Evolutionary conservation across 92 coral and sea anemone species (phyloP), one percentile per base, ranked within the genome.

Genomic region (Umimayanthus kanabou): DNA sequence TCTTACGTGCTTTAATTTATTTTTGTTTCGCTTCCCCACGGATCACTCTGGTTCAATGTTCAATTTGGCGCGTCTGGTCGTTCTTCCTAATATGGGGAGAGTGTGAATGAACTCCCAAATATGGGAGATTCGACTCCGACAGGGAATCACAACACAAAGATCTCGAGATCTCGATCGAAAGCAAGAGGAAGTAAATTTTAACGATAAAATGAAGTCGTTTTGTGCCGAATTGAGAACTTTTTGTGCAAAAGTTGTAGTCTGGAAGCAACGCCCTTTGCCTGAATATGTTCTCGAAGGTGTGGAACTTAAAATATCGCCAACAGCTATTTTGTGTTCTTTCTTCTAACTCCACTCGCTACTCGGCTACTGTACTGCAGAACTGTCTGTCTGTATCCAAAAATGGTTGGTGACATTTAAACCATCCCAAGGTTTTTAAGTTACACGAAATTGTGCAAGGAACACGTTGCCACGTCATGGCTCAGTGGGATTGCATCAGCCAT

Each of bases 11-110:
- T 66, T 23, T 66, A 11, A 66, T 66, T 66, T 66, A 66, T 23
- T 66, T 64, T 66, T 13, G 72, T 66, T 66, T 66, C 72, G 29
- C 29, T 66, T 66, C 72, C 72, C 72, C 72, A 66, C 72, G 72
- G 9, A 66, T 66, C 72, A 23, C 72, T 66, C 72, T 23, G 1
- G 26, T 65, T 22, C 9, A 15, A 50, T 13, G 10, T 50, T 10
- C 22, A 78, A 87, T 90, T 93, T 91, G 93, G 89, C 93, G 93
- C 93, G 93, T 64, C 85, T 33, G 39, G 72, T 42, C 78, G 78
- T 57, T 92, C 79, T 94, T 89, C 96, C 96, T 88, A 93, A 93
- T 93, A 93, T 92, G 96, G 96, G 88, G 87, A 80, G 85, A 86
- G 50, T 16, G 53, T 77, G 79, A 71, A 58, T 55, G 74, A 47